phyloP scores from a whole-genome alignment of 92 coral and sea anemone species.

The Montipora capitata region DNA sequence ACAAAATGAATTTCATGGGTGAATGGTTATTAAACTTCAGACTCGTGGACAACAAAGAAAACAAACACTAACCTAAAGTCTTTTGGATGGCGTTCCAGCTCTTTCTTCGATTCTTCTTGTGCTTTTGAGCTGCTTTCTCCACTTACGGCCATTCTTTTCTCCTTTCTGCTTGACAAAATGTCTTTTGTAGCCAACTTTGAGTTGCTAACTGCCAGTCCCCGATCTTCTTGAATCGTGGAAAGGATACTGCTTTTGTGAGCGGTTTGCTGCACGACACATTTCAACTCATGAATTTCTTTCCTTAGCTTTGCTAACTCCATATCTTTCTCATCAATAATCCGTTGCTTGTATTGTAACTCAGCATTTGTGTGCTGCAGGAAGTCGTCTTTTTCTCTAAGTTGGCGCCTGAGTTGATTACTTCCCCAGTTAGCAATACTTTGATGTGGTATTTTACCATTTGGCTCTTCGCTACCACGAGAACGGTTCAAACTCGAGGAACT shows the following conservation, averaged over 20 bases:
- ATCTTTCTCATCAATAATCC: conserved; percentile 90
- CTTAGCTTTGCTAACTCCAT: conserved; percentile 84
- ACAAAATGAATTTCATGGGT: conserved; percentile 25
- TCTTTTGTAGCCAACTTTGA: not conserved
- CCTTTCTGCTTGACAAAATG: conserved; percentile 67
- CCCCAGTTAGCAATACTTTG: not conserved
- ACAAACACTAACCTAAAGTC: conserved; percentile 87
- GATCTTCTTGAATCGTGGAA: conserved; percentile 82
- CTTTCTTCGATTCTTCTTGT: conserved; percentile 86
- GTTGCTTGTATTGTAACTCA: conserved; percentile 87
- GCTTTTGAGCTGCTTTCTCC: conserved; percentile 96
- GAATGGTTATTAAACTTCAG: not conserved
- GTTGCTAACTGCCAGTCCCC: conserved; percentile 23
- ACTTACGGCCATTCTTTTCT: conserved; percentile 97
- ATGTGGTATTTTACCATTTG: conserved; percentile 33
- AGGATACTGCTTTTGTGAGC: conserved; percentile 62
- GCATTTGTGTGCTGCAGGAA: conserved; percentile 90
- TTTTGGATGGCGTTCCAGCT: conserved; percentile 91
- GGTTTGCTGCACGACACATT: conserved; percentile 97
- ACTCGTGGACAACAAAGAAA: not conserved
- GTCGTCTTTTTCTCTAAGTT: conserved; percentile 90
- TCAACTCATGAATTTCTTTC: conserved; percentile 96
- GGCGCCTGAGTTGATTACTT: conserved; percentile 76
- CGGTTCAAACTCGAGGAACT: conserved; percentile 82
- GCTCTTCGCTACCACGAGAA: conserved; percentile 42